A percentile compares a stretch with the other conserved stretches of the same genome.
phyloP scores from a whole-genome alignment of 1,140 invertebrate species.

The Batillaria attramentaria region DNA sequence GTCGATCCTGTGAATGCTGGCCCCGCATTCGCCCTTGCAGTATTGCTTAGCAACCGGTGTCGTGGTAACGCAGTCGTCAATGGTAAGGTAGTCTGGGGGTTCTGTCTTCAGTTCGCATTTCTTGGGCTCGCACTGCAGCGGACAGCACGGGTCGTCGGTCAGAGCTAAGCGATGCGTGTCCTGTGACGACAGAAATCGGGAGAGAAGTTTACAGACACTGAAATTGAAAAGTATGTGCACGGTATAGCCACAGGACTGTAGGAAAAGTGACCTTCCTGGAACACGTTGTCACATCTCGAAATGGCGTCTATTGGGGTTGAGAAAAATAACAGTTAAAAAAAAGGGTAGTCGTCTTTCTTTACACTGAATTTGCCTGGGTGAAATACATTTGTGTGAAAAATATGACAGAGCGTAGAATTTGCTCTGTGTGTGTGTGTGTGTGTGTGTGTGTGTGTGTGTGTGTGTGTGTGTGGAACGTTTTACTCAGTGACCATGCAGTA shows the following conservation, averaged over 20 bases:
- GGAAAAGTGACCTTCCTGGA: no score
- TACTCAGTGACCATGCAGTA: not conserved
- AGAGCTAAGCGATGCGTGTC: slow-evolving; percentile 8
- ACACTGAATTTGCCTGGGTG: not conserved
- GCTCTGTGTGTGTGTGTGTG: no score
- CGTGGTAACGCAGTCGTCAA: slow-evolving; percentile 4
- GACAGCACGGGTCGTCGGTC: slow-evolving; percentile 6
- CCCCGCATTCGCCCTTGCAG: slow-evolving; percentile 14
- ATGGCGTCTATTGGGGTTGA: not conserved
- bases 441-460: not conserved
- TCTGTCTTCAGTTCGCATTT: not conserved
- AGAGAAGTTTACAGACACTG: not conserved
- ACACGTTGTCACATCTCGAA: not conserved
- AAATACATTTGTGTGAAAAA: not conserved
- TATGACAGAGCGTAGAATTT: no score
- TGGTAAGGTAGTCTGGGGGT: not conserved
- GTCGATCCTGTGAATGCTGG: not conserved
- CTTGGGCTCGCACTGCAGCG: slow-evolving; percentile 3
- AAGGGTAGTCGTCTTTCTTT: not conserved
- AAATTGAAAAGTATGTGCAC: not conserved
- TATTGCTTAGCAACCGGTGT: not conserved
- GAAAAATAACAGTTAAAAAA: not conserved
- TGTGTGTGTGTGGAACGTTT: not conserved
- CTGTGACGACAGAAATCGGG: not conserved
- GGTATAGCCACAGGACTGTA: no score